Conservation (phyloP, 2,888 invertebrate species). For the Eudasyphora cyanicolor region DNA sequence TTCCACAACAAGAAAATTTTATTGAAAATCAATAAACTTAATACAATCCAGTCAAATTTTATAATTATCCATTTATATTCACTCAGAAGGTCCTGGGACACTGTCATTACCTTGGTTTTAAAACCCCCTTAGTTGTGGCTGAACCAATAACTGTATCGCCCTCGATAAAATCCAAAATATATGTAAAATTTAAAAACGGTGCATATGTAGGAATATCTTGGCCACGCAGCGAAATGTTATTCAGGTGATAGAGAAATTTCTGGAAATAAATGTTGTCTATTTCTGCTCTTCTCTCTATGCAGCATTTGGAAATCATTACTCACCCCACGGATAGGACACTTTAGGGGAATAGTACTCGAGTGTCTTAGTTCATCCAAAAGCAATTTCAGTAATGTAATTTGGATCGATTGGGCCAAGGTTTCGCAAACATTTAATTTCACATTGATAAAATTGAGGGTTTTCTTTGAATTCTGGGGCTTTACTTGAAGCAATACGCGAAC, state of each 20-base stretch:
- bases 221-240: not conserved
- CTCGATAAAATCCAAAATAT: not conserved
- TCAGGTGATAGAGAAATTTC: slow-evolving; percentile 11
- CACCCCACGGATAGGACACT: slow-evolving; percentile 4
- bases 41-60: too few species aligned
- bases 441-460: not conserved
- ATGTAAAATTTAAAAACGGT: not conserved
- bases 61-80: too few species aligned
- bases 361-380: not conserved
- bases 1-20: too few species aligned
- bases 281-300: too few species aligned
- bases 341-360: not conserved
- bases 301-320: too few species aligned
- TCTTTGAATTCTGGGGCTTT: not conserved
- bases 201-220: not conserved
- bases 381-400: not conserved
- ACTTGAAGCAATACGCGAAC: not conserved
- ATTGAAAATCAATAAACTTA: too few species aligned
- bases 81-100: too few species aligned
- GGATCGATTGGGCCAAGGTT: not conserved
- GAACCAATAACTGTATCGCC: not conserved
- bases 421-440: not conserved
- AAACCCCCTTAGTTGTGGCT: not conserved
- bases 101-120: not conserved
- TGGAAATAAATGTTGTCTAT: not conserved